Base-by-base conservation (phyloP, 1,140 invertebrate species). In the Tetramorium alpestre region DNA sequence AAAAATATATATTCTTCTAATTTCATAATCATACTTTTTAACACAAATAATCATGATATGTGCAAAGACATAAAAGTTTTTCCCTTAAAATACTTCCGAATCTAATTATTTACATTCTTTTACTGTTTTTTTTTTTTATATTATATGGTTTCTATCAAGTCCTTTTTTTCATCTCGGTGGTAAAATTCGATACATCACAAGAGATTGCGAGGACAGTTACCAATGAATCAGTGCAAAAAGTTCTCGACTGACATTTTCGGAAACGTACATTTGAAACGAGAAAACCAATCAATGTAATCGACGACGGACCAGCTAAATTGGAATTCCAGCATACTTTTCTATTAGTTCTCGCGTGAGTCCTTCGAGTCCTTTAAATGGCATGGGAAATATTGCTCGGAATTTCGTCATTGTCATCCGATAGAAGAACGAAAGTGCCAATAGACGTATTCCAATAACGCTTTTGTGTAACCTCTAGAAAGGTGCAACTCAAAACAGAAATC, bases 251-350 rank as follows among this genome's bases (percentile, higher is more conserved):
- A 81, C 54, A 56, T 81, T 81, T 70, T 44, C 49, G 3, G 78
- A 70, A 69, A 72, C 33, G 28, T 49, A 81, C 22, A 70, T 56
- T 56, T 41, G 47, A 44, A 82, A 16, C 67, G 67, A 84, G 54
- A 84, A n/a, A 75, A 60, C 80, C 69, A 84, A 84, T 84, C 80
- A 62, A 75, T 60, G 54, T 84, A 84, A 84, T 84, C 80, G 69
- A 84, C 69, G 38, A 44, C 54, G 41, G 80, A 84, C 62, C 69
- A 38, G 51, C 75, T 82, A 82, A 82, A 82, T 82, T 84, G 80
- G n/a, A 84, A 84, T 84, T 84, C 80, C 80, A n/a, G 41, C 16
- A 28, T 49, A 75, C 80, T 84, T 84, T 75, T 75, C 67, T 54
- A 82, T 73, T 72, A n/a, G n/a, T 84, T 84, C 54, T 49, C 54